Conservation (phyloP, 1,140 invertebrate genomes). For the Zophobas morio region DNA sequence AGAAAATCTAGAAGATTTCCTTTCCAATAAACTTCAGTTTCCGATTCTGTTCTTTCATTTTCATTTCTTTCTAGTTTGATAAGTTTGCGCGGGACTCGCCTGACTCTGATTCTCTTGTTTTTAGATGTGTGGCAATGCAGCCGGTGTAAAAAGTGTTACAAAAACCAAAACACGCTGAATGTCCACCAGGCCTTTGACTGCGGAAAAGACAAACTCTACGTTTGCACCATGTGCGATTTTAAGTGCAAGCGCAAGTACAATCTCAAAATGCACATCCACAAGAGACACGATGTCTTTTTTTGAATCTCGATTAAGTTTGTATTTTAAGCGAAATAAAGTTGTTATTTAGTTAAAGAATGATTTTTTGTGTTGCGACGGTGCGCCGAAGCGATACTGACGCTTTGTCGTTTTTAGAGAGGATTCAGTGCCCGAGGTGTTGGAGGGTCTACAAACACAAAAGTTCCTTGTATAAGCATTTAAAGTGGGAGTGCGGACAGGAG, state of each 20-base stretch:
- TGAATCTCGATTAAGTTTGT: not conserved
- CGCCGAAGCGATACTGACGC: too few species aligned
- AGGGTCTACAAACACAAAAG: constrained; percentile 62
- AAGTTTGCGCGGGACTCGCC: not conserved
- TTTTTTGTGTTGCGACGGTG: too few species aligned
- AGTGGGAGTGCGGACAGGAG: constrained; percentile 72
- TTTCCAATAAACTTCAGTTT: too few species aligned
- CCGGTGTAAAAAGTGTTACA: constrained; percentile 52
- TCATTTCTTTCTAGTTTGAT: not conserved
- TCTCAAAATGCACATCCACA: constrained; percentile 45
- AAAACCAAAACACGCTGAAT: constrained; percentile 69
- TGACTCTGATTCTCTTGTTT: constrained; percentile 24
- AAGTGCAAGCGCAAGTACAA: constrained; percentile 50
- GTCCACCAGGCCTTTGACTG: constrained; percentile 69
- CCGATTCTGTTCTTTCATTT: too few species aligned
- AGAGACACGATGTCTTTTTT: not conserved
- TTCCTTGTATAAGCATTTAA: constrained; percentile 72
- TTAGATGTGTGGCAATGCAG: constrained; percentile 30
- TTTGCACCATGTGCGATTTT: constrained; percentile 67
- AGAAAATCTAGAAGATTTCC: too few species aligned
- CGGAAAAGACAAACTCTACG: constrained; percentile 69
- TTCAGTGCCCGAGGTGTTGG: constrained; percentile 51
- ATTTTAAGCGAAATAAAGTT: not conserved
- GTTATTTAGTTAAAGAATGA: too few species aligned
- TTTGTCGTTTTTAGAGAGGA: not conserved